A percentile compares a stretch with the other conserved stretches of the same genome.
Evolutionary conservation across 2,113 vertebrate genomes (phyloP).

Genomic region (Azemiops feae): DNA sequence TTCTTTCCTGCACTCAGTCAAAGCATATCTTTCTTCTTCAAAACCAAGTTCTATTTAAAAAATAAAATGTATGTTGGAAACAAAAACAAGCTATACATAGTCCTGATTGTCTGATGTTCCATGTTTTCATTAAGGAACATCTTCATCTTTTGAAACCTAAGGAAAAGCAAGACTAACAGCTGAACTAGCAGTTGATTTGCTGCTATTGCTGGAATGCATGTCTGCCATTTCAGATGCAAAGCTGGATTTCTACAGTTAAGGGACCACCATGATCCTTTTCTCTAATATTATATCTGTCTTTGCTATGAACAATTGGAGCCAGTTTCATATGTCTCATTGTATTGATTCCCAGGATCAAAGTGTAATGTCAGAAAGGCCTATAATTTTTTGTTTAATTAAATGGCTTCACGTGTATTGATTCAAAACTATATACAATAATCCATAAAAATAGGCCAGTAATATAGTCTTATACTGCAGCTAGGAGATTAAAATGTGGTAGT

Average conservation of each 20-base stretch:
- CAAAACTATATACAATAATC: neutral
- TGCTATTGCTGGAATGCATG: neutral
- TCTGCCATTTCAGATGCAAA: neutral
- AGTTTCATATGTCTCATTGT: neutral
- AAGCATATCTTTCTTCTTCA: neutral
- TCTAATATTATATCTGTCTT: constrained; percentile 1
- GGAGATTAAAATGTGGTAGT: neutral
- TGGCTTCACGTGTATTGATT: neutral
- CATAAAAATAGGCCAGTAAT: neutral
- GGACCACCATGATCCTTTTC: neutral
- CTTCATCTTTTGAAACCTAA: neutral
- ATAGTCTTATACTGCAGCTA: neutral
- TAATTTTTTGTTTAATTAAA: neutral
- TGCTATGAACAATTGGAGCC: neutral
- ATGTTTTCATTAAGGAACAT: neutral
- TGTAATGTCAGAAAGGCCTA: neutral
- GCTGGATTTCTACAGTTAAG: neutral
- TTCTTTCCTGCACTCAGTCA: neutral
- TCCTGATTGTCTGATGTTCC: neutral
- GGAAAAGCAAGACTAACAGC: neutral
- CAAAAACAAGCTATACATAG: neutral
- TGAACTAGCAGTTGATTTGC: neutral
- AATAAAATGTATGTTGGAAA: neutral
- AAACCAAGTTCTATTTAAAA: neutral
- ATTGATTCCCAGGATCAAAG: neutral